phyloP scores from a whole-genome alignment of 1,140 invertebrate genomes.

The Argopecten irradians region DNA sequence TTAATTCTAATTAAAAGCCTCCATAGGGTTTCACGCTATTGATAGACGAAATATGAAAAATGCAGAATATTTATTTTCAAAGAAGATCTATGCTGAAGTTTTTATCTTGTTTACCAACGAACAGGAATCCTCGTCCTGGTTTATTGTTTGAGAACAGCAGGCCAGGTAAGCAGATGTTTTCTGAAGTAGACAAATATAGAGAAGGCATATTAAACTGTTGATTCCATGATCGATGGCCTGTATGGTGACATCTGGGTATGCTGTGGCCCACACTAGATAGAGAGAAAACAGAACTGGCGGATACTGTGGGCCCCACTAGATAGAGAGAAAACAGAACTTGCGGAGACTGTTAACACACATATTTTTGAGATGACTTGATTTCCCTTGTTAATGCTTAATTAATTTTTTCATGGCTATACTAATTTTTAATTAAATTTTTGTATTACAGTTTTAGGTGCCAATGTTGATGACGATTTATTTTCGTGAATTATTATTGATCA shows the following conservation, averaged over 20 bases:
- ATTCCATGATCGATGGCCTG: not conserved
- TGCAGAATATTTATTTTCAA: not conserved
- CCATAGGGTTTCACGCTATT: not conserved
- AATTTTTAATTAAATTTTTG: too few species aligned
- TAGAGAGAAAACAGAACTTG: too few species aligned
- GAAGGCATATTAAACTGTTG: not conserved
- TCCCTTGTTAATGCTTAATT: too few species aligned
- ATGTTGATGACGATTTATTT: too few species aligned
- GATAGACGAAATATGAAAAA: not conserved
- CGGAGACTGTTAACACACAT: too few species aligned
- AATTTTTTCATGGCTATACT: too few species aligned
- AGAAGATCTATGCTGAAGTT: not conserved
- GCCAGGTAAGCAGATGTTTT: not conserved
- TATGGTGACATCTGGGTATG: not conserved
- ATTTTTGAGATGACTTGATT: too few species aligned
- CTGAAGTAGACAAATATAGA: not conserved
- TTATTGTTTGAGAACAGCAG: slow-evolving; percentile 15
- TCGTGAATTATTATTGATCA: too few species aligned
- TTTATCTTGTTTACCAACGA: not conserved
- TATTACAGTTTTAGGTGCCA: too few species aligned
- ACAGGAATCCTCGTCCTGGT: not conserved
- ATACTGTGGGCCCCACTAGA: too few species aligned
- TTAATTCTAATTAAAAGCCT: not conserved
- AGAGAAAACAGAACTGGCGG: not conserved
- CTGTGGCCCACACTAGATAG: not conserved